phyloP scores from a whole-genome alignment of 92 coral and sea anemone genomes.

The Phenganax subtilis region DNA sequence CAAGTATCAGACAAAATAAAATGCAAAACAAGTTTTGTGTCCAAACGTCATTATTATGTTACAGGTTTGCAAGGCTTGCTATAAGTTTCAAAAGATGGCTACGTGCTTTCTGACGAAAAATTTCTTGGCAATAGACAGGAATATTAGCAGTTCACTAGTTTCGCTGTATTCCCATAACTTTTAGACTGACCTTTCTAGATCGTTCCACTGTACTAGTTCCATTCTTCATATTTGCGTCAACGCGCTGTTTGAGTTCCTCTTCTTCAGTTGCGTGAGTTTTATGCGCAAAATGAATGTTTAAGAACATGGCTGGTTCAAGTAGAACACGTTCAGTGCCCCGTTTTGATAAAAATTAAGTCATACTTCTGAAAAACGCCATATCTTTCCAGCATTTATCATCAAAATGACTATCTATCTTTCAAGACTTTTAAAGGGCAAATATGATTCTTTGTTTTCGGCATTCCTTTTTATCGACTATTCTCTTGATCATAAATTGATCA shows the following conservation, averaged over 20 bases:
- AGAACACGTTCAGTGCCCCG: background rate
- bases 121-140: background rate
- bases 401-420: no score
- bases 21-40: background rate
- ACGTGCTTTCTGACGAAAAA: background rate
- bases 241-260: background rate
- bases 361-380: no score
- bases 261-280: background rate
- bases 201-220: background rate
- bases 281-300: background rate
- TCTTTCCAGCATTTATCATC: no score
- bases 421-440: no score
- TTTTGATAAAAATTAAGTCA: no score
- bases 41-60: background rate
- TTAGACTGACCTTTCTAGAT: conserved; percentile 1
- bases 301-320: background rate
- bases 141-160: background rate
- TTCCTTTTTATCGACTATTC: no score
- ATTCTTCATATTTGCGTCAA: conserved; percentile 6
- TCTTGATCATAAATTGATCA: no score
- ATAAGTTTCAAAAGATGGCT: background rate
- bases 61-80: background rate
- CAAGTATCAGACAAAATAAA: background rate
- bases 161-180: background rate
- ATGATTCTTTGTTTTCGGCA: no score